Percentiles rank a stretch among this genome's conserved stretches.
phyloP scores from a whole-genome alignment of 2,113 vertebrate genomes.

The Arenaria interpres region DNA sequence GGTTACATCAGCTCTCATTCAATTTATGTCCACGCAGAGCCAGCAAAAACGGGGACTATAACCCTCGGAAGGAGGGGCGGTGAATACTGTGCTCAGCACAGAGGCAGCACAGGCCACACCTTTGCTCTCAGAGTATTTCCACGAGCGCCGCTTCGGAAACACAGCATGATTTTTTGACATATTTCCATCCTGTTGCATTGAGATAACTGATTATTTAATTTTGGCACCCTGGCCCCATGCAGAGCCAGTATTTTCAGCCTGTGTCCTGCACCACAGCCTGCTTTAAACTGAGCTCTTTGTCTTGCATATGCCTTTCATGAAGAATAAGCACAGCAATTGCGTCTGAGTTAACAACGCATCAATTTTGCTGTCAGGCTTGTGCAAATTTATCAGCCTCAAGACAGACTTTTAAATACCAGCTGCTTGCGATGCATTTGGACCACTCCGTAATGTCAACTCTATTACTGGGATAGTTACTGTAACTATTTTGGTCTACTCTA shows the following conservation, averaged over 20 bases:
- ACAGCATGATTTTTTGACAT: neutral
- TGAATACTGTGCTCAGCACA: rapidly evolving
- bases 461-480: neutral
- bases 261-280: neutral
- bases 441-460: neutral
- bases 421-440: neutral
- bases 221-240: no score
- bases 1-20: neutral
- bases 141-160: neutral
- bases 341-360: rapidly evolving
- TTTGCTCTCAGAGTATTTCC: neutral
- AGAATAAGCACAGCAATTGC: neutral
- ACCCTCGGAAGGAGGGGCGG: neutral
- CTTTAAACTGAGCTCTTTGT: neutral
- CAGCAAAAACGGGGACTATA: neutral
- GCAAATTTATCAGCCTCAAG: neutral
- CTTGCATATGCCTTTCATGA: rapidly evolving
- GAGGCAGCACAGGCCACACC: neutral
- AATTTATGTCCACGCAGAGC: neutral
- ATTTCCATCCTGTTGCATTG: rapidly evolving
- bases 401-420: neutral
- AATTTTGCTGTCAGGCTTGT: neutral
- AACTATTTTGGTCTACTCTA: neutral
- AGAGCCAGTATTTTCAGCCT: neutral
- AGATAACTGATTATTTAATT: neutral